Conservation (phyloP, 2,888 invertebrate genomes). For the Cactoblastis cactorum region DNA sequence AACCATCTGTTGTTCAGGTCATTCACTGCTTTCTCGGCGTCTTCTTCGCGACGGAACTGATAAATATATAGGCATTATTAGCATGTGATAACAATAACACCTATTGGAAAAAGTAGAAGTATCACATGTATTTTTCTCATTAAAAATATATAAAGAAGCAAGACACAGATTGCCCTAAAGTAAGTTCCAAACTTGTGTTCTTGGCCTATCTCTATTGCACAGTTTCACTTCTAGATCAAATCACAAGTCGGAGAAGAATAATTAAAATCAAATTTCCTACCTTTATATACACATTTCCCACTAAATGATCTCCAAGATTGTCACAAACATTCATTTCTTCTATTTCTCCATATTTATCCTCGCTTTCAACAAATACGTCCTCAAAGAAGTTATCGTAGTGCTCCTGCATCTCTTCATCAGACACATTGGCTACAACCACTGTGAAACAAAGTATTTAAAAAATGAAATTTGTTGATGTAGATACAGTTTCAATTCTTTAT, state of each 20-base stretch:
- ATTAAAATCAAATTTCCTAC: constrained; percentile 68
- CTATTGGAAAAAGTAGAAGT: no score
- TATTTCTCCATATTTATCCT: constrained; percentile 99
- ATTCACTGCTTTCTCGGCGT: constrained; percentile 97
- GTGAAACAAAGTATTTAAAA: constrained; percentile 36
- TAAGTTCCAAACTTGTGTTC: no score
- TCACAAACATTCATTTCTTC: constrained; percentile 99
- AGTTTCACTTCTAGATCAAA: no score
- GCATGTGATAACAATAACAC: no score
- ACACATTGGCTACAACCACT: constrained; percentile 96
- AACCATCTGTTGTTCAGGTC: constrained; percentile 99
- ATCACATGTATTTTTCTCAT: no score
- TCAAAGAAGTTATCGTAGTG: constrained; percentile 99
- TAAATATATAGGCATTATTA: constrained; percentile 25
- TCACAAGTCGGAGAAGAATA: no score
- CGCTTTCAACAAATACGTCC: constrained; percentile 99
- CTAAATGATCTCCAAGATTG: constrained; percentile 98
- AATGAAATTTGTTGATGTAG: constrained; percentile 15
- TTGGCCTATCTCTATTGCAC: no score
- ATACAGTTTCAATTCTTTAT: no score
- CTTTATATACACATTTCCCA: constrained; percentile 99
- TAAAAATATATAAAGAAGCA: no score
- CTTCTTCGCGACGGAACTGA: constrained; percentile 96
- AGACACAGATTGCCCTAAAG: no score
- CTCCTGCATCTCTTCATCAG: constrained; percentile 99